Conservation (phyloP, 2,888 invertebrate genomes). For the Keiferia lycopersicella region DNA sequence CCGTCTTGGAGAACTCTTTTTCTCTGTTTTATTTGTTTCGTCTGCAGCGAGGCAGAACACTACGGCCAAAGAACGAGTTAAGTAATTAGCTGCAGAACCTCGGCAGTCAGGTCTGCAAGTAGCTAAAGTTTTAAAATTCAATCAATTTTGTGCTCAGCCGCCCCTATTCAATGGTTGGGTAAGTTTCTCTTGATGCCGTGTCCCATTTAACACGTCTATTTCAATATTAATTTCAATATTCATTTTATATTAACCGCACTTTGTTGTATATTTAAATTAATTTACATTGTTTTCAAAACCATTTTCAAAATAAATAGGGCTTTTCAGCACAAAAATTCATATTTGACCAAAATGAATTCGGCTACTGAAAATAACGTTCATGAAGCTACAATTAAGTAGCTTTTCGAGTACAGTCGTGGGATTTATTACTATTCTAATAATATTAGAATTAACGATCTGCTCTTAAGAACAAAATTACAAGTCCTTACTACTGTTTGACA, state of each 20-base stretch:
- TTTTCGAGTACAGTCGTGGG: too few species aligned
- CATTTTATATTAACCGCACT: neutral
- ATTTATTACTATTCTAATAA: too few species aligned
- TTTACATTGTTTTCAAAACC: neutral
- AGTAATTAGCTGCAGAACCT: slow-evolving; percentile 50
- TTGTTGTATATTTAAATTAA: neutral
- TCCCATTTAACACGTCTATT: slow-evolving; percentile 1
- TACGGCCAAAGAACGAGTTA: slow-evolving; percentile 39
- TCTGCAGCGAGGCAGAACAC: slow-evolving; percentile 11
- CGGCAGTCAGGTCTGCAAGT: slow-evolving; percentile 31
- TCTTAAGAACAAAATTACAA: too few species aligned
- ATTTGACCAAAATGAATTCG: too few species aligned
- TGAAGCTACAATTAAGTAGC: too few species aligned
- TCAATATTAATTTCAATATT: neutral
- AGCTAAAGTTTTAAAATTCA: slow-evolving; percentile 51
- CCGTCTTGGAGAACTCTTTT: slow-evolving; percentile 1
- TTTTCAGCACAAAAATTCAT: neutral
- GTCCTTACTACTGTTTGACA: too few species aligned
- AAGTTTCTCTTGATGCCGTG: slow-evolving; percentile 46
- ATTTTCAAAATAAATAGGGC: neutral
- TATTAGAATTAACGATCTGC: too few species aligned
- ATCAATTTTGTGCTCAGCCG: slow-evolving; percentile 58
- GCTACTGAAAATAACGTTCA: too few species aligned
- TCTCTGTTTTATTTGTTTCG: slow-evolving; percentile 19
- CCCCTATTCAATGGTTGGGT: slow-evolving; percentile 44